phyloP scores from a whole-genome alignment of 2,113 vertebrate genomes.

The Phaethon lepturus region DNA sequence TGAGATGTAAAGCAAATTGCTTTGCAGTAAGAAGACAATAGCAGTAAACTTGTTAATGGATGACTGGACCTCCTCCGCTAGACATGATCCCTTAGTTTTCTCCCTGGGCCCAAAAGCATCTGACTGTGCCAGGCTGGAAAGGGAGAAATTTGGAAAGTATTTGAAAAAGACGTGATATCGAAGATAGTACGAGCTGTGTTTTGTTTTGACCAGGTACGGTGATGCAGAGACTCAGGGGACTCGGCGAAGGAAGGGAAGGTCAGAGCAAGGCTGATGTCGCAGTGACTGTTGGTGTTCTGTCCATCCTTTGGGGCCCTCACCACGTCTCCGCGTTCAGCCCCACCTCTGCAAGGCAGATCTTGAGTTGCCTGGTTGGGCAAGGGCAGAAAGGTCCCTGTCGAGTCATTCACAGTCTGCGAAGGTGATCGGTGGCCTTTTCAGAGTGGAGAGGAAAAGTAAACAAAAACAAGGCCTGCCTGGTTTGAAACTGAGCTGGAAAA shows the following conservation, averaged over 20 bases:
- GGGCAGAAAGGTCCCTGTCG: background rate
- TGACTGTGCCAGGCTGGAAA: background rate
- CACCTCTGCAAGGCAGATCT: background rate
- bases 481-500: conserved; percentile 39
- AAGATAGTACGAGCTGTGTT: background rate
- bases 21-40: background rate
- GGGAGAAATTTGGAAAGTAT: background rate
- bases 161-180: background rate
- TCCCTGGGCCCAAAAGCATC: background rate
- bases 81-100: background rate
- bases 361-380: background rate
- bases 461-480: conserved; percentile 22
- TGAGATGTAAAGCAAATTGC: background rate
- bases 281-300: background rate
- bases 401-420: background rate
- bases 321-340: background rate
- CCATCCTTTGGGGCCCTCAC: background rate
- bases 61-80: background rate
- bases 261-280: no score
- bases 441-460: conserved; percentile 25
- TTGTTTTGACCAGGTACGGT: background rate
- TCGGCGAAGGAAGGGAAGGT: no score
- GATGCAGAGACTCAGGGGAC: background rate
- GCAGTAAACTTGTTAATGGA: background rate
- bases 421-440: background rate